A percentile compares a stretch with the other conserved stretches of the same genome.
Conservation (phyloP, 2,888 invertebrate genomes). For the Drosophila suboccidentalis region DNA sequence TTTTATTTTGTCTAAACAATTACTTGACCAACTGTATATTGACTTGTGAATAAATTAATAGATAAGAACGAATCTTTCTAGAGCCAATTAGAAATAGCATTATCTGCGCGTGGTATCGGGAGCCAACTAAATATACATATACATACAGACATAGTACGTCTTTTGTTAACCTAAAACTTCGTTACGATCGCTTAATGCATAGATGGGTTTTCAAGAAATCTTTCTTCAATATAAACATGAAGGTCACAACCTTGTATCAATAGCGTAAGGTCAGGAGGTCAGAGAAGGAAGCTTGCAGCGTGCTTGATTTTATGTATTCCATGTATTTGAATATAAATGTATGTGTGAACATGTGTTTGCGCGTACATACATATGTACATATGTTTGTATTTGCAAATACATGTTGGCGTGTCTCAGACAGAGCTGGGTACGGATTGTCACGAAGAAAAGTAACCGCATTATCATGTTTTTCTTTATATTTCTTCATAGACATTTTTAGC, state of each 20-base stretch:
- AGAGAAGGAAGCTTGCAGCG: conserved; percentile 9
- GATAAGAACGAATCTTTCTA: conserved; percentile 15
- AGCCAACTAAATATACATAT: neutral
- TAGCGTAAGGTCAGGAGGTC: conserved; percentile 4
- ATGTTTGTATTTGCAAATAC: neutral
- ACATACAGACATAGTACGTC: neutral
- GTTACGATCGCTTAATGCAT: neutral
- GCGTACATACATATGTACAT: too few relatives aligned
- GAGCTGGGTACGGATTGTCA: neutral
- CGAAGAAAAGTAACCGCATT: neutral
- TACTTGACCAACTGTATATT: conserved; percentile 2
- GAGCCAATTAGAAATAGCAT: conserved; percentile 6
- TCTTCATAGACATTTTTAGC: neutral
- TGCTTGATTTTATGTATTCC: conserved; percentile 13
- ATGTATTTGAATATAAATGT: conserved; percentile 1
- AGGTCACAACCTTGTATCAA: conserved; percentile 15
- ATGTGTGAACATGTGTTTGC: conserved; percentile 1
- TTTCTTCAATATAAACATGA: neutral
- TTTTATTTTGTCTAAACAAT: neutral
- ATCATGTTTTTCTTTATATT: neutral
- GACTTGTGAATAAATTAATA: conserved; percentile 19
- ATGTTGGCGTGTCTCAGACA: neutral
- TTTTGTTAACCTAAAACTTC: neutral
- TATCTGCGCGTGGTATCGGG: conserved; percentile 11
- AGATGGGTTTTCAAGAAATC: neutral